These are phyloP conservation scores for Ditylenchus dipsaci DNA, from an alignment of 1,140 invertebrate genomes.

Conservation along the genomic window DNA sequence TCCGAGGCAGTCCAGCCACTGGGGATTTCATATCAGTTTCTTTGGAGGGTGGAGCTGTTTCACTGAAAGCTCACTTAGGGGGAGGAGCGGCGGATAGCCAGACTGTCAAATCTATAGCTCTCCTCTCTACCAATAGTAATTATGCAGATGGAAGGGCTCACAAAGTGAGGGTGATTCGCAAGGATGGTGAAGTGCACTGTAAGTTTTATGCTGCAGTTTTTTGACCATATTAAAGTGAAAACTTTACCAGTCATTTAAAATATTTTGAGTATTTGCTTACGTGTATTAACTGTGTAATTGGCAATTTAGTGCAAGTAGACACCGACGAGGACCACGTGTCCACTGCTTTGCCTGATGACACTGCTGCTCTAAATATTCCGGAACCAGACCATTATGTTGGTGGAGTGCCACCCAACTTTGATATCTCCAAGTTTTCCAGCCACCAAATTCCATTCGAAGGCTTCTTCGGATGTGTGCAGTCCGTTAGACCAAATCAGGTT, in stretches of 20 bases:
- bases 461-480: constrained; percentile 57
- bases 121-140: constrained; percentile 31
- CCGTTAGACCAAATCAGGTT: constrained; percentile 51
- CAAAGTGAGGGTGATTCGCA: constrained; percentile 48
- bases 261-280: neutral
- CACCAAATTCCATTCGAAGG: constrained; percentile 49
- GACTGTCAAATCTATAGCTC: neutral
- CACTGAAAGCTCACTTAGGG: constrained; percentile 49
- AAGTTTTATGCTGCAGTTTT: constrained; percentile 38
- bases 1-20: constrained; percentile 48
- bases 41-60: constrained; percentile 45
- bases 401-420: constrained; percentile 48
- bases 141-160: constrained; percentile 53
- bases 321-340: constrained; percentile 31
- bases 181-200: constrained; percentile 46
- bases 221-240: constrained; percentile 12
- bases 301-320: constrained; percentile 17
- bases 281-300: neutral
- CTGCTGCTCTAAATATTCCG: constrained; percentile 41
- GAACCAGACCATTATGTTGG: constrained; percentile 54
- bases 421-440: constrained; percentile 28
- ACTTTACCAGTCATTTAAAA: neutral
- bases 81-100: constrained; percentile 9
- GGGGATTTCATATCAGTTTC: constrained; percentile 51
- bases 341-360: constrained; percentile 27